Conservation (phyloP, 2,888 invertebrate genomes). For the Tanaodytes sp. region DNA sequence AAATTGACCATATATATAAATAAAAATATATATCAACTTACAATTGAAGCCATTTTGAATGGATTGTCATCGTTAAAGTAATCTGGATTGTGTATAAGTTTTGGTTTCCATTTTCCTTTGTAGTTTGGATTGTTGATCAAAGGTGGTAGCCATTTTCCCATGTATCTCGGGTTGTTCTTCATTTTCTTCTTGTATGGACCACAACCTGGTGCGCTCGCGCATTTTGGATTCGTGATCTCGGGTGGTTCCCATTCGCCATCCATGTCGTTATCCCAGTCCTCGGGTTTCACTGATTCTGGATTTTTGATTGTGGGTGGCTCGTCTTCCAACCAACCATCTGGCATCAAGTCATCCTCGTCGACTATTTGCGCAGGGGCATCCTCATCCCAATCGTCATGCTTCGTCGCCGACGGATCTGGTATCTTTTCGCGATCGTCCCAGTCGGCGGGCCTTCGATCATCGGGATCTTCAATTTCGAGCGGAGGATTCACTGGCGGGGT, state of each 20-base stretch:
- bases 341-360: constrained; percentile 88
- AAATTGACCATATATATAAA: no score
- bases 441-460: constrained; percentile 87
- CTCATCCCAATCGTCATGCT: constrained; percentile 98
- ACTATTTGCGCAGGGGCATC: constrained; percentile 91
- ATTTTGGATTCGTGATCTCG: constrained; percentile 90
- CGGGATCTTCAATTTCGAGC: constrained; percentile 92
- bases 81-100: constrained; percentile 90
- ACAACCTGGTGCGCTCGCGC: constrained; percentile 86
- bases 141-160: constrained; percentile 94
- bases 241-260: constrained; percentile 99
- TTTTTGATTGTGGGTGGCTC: constrained; percentile 91
- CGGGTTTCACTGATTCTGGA: constrained; percentile 88
- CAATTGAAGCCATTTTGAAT: constrained; percentile 91
- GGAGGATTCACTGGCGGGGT: constrained; percentile 96
- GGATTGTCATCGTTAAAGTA: constrained; percentile 93
- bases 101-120: constrained; percentile 94
- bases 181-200: constrained; percentile 90
- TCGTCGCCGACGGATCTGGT: constrained; percentile 88
- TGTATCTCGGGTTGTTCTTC: constrained; percentile 91
- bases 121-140: constrained; percentile 94
- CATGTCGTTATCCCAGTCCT: constrained; percentile 98
- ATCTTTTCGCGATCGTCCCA: constrained; percentile 98
- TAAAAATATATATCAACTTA: no score
- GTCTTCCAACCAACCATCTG: constrained; percentile 93